Evolutionary conservation across 2,113 vertebrate genomes (phyloP).

Genomic region (Amblyopsis rosae): DNA sequence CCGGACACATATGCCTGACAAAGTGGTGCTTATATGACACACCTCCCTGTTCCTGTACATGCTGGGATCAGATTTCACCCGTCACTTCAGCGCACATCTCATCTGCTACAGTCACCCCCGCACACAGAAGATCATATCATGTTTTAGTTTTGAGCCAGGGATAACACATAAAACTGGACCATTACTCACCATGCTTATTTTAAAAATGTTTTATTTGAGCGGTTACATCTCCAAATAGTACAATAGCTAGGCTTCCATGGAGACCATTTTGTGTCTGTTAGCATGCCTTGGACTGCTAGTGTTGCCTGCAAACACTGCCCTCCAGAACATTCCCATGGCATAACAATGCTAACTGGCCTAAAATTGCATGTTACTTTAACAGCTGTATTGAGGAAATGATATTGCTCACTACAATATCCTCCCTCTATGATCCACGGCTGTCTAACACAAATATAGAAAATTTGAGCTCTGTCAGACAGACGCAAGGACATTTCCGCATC

Average conservation of each 20-base stretch:
- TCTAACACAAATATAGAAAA: conserved; percentile 13
- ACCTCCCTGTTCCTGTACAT: conserved; percentile 31
- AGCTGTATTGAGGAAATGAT: conserved; percentile 34
- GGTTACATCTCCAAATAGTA: too few relatives aligned
- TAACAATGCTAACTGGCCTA: conserved; percentile 33
- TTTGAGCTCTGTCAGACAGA: conserved; percentile 20
- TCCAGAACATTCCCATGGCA: conserved; percentile 17
- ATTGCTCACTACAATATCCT: conserved; percentile 35
- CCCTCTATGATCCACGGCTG: conserved; percentile 16
- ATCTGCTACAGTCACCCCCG: conserved; percentile 8
- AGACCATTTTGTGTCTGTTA: too few relatives aligned
- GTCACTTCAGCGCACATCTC: conserved; percentile 11
- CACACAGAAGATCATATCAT: background rate
- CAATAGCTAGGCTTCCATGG: too few relatives aligned
- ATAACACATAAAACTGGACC: background rate
- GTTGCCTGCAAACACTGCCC: conserved; percentile 27
- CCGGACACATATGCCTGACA: background rate
- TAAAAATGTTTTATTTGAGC: too few relatives aligned
- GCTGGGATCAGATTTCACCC: conserved; percentile 43
- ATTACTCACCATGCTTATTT: too few relatives aligned
- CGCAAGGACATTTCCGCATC: conserved; percentile 1
- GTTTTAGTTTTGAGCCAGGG: background rate
- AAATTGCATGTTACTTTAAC: conserved; percentile 52
- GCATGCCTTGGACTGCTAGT: conserved; percentile 7
- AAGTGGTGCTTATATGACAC: conserved; percentile 41